phyloP scores from a whole-genome alignment of 2,888 invertebrate species.

The Trissonchulus latispiculum region DNA sequence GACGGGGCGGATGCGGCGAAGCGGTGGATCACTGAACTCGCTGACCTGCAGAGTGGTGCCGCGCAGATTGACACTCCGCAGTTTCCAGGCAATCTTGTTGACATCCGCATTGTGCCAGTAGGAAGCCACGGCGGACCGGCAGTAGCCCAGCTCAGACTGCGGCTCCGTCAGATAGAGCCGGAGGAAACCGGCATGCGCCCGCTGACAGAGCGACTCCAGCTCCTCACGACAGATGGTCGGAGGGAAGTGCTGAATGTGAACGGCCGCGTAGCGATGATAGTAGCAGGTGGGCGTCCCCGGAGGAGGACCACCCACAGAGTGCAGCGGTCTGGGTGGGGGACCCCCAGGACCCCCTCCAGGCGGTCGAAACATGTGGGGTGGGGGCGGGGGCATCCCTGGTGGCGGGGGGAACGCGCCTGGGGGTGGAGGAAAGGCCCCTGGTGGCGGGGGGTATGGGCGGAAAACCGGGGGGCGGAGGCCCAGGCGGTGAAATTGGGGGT shows the following conservation, averaged over 20 bases:
- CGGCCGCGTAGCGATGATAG: slow-evolving; percentile 5
- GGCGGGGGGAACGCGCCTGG: no score
- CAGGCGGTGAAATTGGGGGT: neutral
- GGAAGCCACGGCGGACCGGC: slow-evolving; percentile 20
- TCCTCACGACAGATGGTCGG: slow-evolving; percentile 22
- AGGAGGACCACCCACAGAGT: no score
- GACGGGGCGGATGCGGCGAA: slow-evolving; percentile 13
- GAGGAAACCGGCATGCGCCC: slow-evolving; percentile 25
- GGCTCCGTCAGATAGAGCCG: slow-evolving; percentile 18
- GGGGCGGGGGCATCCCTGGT: no score
- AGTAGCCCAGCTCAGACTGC: neutral
- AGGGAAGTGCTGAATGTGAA: slow-evolving; percentile 20
- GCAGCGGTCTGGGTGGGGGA: no score
- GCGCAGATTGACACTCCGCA: slow-evolving; percentile 3
- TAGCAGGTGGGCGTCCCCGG: no score
- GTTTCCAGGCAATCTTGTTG: slow-evolving; percentile 19
- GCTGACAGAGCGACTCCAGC: slow-evolving; percentile 19
- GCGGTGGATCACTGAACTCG: slow-evolving; percentile 20
- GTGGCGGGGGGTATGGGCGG: no score
- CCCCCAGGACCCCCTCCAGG: no score
- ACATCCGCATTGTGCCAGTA: slow-evolving; percentile 25
- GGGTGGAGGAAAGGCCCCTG: no score
- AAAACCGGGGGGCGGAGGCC: neutral
- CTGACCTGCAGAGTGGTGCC: slow-evolving; percentile 3
- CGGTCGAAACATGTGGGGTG: no score